These are phyloP conservation scores for Siniperca knerii DNA, from an alignment of 2,113 vertebrate genomes.

Conservation along the genomic window DNA sequence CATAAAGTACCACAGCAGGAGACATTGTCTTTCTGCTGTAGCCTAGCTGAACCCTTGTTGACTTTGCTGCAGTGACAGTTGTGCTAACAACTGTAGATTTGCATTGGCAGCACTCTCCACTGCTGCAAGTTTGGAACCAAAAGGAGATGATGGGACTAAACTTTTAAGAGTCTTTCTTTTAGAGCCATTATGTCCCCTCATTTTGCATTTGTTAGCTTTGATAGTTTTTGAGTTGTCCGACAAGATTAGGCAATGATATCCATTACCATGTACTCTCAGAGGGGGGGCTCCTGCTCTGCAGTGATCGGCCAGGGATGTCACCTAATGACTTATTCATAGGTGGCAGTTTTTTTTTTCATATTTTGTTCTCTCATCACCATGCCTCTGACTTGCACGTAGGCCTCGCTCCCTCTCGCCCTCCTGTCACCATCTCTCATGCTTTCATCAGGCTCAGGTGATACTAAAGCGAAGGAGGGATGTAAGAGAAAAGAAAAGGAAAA, in stretches of 20 bases:
- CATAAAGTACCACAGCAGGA: slow-evolving; percentile 18
- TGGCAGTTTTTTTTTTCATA: slow-evolving; percentile 22
- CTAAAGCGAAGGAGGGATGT: background rate
- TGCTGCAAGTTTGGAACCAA: background rate
- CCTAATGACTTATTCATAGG: slow-evolving; percentile 74
- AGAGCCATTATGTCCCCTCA: background rate
- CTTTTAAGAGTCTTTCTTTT: slow-evolving; percentile 6
- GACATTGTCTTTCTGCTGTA: slow-evolving; percentile 2
- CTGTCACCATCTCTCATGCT: slow-evolving; percentile 8
- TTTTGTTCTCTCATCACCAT: slow-evolving; percentile 42
- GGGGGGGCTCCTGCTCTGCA: slow-evolving; percentile 46
- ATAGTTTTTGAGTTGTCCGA: slow-evolving; percentile 45
- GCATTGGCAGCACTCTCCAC: slow-evolving; percentile 7
- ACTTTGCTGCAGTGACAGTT: slow-evolving; percentile 33
- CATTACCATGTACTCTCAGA: slow-evolving; percentile 35
- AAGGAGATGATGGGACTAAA: slow-evolving; percentile 19
- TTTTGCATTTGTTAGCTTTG: slow-evolving; percentile 50
- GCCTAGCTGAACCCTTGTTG: slow-evolving; percentile 10
- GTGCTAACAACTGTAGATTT: slow-evolving; percentile 25
- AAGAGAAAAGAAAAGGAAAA: slow-evolving; percentile 4
- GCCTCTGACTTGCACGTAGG: slow-evolving; percentile 26
- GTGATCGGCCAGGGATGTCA: slow-evolving; percentile 19
- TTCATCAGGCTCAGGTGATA: slow-evolving; percentile 27
- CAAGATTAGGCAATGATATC: slow-evolving; percentile 44
- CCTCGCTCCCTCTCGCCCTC: background rate